These are phyloP conservation scores for Orientallactaga sibirica DNA, from an alignment of 2,797 vertebrate genomes.

Conservation along the genomic window DNA sequence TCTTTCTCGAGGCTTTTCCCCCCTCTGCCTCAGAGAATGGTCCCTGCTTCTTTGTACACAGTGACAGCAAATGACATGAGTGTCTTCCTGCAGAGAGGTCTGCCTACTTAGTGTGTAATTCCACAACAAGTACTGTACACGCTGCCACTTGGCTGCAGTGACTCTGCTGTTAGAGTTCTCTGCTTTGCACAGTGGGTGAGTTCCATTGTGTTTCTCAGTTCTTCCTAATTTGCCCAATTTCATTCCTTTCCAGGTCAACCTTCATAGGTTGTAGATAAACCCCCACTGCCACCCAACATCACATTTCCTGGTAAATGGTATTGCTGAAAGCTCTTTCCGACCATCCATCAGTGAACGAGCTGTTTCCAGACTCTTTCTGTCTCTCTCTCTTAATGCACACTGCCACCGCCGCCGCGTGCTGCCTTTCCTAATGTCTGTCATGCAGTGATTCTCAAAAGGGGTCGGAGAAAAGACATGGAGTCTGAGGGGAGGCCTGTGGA, in stretches of 20 bases:
- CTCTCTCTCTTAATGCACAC: background rate
- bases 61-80: background rate
- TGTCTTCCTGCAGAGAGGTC: background rate
- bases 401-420: background rate
- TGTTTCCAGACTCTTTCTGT: background rate
- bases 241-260: background rate
- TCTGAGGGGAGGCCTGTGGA: background rate
- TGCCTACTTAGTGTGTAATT: background rate
- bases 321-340: constrained; percentile 44
- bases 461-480: background rate
- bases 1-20: background rate
- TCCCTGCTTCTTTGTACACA: background rate
- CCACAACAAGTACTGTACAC: accelerated
- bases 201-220: background rate
- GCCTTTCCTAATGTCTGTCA: background rate
- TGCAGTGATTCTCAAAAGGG: background rate
- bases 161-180: background rate
- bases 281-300: background rate
- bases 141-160: background rate
- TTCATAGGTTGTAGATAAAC: constrained; percentile 2
- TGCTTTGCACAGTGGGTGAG: background rate
- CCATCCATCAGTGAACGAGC: background rate
- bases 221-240: background rate
- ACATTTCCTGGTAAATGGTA: background rate
- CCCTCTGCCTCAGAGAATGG: background rate